Evolutionary conservation across 2,888 invertebrate species (phyloP).

Genomic region (Agrotis puta): DNA sequence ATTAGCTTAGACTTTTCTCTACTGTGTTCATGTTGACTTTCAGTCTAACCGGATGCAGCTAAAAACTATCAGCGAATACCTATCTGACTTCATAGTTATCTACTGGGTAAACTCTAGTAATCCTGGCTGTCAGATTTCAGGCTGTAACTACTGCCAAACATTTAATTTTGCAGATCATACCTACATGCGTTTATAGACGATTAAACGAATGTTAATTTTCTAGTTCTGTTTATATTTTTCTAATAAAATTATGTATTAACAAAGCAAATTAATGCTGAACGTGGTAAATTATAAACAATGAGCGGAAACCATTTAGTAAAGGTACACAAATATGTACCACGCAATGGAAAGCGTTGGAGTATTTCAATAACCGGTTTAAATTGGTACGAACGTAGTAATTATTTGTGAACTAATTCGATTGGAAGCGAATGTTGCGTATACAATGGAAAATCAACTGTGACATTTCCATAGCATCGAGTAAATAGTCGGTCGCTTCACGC

Average conservation of each 20-base stretch:
- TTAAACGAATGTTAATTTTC: conserved; percentile 5
- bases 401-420: conserved; percentile 48
- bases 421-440: conserved; percentile 28
- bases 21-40: not conserved
- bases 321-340: conserved; percentile 35
- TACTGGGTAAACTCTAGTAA: not conserved
- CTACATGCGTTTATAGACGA: not conserved
- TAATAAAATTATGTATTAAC: conserved; percentile 22
- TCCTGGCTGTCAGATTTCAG: not conserved
- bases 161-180: too few relatives aligned
- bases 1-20: not conserved
- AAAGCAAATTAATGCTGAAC: conserved; percentile 36
- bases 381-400: conserved; percentile 28
- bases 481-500: conserved; percentile 3
- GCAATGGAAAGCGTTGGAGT: conserved; percentile 32
- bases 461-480: conserved; percentile 28
- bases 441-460: conserved; percentile 40
- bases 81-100: not conserved
- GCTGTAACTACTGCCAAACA: not conserved
- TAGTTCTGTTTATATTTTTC: conserved; percentile 16
- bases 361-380: conserved; percentile 42
- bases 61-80: not conserved
- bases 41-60: not conserved
- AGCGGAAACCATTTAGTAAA: conserved; percentile 44
- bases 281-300: conserved; percentile 48